Conservation (phyloP, 2,113 vertebrate species). For the Alouatta palliata region DNA sequence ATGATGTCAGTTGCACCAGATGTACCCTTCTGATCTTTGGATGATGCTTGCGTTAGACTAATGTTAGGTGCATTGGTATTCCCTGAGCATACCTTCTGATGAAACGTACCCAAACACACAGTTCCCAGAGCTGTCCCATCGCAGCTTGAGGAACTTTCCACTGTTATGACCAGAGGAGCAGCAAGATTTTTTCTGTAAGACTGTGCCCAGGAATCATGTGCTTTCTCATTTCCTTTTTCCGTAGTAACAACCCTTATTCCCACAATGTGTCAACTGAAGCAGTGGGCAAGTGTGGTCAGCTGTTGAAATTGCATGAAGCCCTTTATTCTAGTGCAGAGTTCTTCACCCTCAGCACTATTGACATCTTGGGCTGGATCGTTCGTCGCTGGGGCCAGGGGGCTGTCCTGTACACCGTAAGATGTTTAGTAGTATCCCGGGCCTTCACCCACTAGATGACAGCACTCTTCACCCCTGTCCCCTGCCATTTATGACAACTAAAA, state of each 20-base stretch:
- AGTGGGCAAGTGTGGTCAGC: neutral
- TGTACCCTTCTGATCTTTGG: neutral
- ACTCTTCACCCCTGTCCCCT: neutral
- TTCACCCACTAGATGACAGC: neutral
- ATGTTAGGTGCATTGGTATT: neutral
- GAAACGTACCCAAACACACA: neutral
- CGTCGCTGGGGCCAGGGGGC: neutral
- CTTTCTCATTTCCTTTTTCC: neutral
- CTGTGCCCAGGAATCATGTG: neutral
- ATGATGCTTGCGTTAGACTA: neutral
- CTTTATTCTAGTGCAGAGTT: neutral
- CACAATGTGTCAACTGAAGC: neutral
- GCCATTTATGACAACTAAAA: neutral
- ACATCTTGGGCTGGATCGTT: neutral
- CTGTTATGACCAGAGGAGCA: neutral
- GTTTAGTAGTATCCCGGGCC: neutral
- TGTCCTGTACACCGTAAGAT: neutral
- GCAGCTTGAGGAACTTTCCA: neutral
- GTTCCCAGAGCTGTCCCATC: neutral
- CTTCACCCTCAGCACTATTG: neutral
- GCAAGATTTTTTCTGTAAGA: neutral
- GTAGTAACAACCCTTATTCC: neutral
- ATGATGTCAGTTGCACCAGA: neutral
- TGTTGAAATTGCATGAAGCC: neutral
- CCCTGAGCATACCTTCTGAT: neutral